Base-by-base conservation (phyloP, 2,113 vertebrate species). In the Micromys minutus region DNA sequence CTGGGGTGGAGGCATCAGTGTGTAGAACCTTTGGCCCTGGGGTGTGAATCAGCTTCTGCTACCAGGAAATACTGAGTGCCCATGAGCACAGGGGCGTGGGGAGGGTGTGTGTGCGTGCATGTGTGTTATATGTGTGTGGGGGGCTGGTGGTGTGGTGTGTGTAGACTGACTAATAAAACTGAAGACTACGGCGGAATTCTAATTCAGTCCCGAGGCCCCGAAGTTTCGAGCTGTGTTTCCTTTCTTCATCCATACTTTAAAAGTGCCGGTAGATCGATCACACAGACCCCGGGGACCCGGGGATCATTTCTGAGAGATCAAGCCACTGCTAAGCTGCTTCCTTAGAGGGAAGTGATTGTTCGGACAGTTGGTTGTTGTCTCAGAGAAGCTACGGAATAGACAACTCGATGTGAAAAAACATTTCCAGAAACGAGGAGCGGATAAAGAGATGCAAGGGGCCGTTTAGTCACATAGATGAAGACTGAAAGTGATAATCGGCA, bases 261-360 rank as follows among this genome's bases (percentile, higher is more conserved):
- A 89, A 55, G 47, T 83, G 29, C 13, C 67, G 45, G n/a, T 52
- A 39, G 79, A 36, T 52, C 72, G 79, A 36, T 52, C 72, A 87
- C 7, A 55, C 17, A n/a, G 80, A 79, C 95, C 91, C 59, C 26
- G 52, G 3, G 52, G 92, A 77, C 39, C 45, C 83, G 52, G 15
- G 52, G 50, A 93, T 91, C 90, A 57, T 91, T 88, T 76, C 59
- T 65, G 67, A 65, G 87, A 84, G 90, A 45, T 42, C 31, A 42
- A 89, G 76, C 76, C 85, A 93, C 47, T 26, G 76, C 57, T 91
- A 72, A 91, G 72, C 42, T 84, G 21, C 79, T 96, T 79, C 24
- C 76, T 91, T 57, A 87, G 94, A 79, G 93, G 63, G 72, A 94
- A 96, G 95, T 91, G 76, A 71, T 95, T 87, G 72, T 75, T 91